Percentiles rank a stretch among this genome's conserved stretches.
These are phyloP conservation scores for Tholera decimalis DNA, from an alignment of 2,888 invertebrate genomes.

Conservation along the genomic window DNA sequence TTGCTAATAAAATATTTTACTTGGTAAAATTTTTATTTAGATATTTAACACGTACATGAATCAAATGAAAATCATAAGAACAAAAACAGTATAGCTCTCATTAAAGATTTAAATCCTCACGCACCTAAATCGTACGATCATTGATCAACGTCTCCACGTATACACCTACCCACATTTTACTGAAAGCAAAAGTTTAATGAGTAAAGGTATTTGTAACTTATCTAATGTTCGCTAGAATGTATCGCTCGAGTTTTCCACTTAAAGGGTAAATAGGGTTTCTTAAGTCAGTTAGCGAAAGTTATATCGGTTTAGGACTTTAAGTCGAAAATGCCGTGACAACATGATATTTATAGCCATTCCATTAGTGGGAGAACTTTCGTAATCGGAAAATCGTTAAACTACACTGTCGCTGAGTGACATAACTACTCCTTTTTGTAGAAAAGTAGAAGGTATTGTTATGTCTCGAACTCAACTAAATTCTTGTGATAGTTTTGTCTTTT, in stretches of 20 bases:
- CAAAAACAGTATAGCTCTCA: not conserved
- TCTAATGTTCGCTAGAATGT: slow-evolving; percentile 13
- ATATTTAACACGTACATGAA: too few species aligned
- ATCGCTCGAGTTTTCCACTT: slow-evolving; percentile 35
- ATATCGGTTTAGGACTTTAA: slow-evolving; percentile 6
- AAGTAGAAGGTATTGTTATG: too few species aligned
- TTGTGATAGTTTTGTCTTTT: too few species aligned
- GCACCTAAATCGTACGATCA: not conserved
- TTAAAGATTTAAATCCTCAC: not conserved
- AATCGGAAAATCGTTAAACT: too few species aligned
- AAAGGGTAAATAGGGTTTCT: slow-evolving; percentile 21
- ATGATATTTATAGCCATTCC: too few species aligned
- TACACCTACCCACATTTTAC: slow-evolving; percentile 1
- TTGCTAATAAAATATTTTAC: too few species aligned
- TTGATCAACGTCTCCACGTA: slow-evolving; percentile 24
- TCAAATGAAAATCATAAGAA: not conserved
- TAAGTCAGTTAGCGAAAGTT: slow-evolving; percentile 21
- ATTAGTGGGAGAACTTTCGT: too few species aligned
- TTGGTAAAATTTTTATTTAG: too few species aligned
- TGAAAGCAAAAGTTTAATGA: slow-evolving; percentile 39
- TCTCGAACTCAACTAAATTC: too few species aligned
- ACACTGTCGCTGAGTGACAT: too few species aligned
- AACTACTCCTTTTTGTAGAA: too few species aligned
- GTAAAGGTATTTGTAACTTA: slow-evolving; percentile 35
- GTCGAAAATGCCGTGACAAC: not conserved